Conservation (phyloP, 2,888 invertebrate species). For the Drosophila helvetica region DNA sequence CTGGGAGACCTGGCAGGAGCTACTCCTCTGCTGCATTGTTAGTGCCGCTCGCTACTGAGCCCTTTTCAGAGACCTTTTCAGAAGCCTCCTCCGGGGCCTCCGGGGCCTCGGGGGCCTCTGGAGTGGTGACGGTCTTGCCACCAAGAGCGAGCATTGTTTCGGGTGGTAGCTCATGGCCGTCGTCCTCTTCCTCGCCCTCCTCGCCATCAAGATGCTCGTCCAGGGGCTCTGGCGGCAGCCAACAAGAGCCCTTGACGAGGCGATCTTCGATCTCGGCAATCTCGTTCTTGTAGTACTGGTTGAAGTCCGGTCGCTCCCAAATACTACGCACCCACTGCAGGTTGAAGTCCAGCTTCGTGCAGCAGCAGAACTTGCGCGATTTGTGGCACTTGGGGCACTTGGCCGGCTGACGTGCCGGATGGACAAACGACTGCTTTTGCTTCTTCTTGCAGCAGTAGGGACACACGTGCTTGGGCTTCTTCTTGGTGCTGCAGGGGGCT, state of each 20-base stretch:
- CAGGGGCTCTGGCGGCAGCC: conserved; percentile 63
- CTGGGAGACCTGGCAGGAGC: neutral
- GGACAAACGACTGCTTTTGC: conserved; percentile 58
- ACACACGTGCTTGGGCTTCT: conserved; percentile 69
- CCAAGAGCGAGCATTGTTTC: conserved; percentile 55
- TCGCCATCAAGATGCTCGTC: conserved; percentile 28
- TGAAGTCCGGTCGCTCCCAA: conserved; percentile 79
- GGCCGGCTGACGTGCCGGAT: conserved; percentile 59
- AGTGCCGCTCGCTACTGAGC: no score
- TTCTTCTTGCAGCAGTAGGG: conserved; percentile 75
- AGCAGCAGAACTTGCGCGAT: conserved; percentile 71
- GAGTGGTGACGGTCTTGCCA: conserved; percentile 44
- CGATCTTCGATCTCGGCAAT: conserved; percentile 74
- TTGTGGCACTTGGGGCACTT: conserved; percentile 80
- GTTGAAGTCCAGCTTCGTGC: conserved; percentile 76
- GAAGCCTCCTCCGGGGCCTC: neutral
- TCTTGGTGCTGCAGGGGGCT: conserved; percentile 63
- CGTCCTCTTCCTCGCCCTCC: conserved; percentile 45
- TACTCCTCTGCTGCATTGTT: neutral
- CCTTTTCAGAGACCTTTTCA: no score
- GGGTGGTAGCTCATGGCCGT: conserved; percentile 16
- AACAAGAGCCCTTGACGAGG: conserved; percentile 66
- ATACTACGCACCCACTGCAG: conserved; percentile 80
- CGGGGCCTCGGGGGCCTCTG: neutral
- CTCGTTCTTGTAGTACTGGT: conserved; percentile 75